A percentile compares a stretch with the other conserved stretches of the same genome.
Conservation (phyloP, 2,888 invertebrate genomes). For the Drosophila rubida region DNA sequence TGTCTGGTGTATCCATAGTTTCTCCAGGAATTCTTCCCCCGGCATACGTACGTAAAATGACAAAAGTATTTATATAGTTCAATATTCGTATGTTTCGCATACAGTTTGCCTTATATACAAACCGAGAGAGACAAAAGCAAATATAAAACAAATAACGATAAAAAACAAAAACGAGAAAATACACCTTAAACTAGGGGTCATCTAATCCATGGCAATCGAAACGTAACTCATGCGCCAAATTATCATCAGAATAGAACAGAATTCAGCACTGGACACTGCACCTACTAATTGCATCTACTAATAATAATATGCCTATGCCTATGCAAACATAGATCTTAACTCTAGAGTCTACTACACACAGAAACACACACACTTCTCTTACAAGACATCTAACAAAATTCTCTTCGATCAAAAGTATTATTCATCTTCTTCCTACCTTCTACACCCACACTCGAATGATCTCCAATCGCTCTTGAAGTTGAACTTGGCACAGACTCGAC, state of each 20-base stretch:
- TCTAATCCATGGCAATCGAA: constrained; percentile 61
- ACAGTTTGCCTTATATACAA: constrained; percentile 79
- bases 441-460: constrained; percentile 51
- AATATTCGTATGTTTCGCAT: constrained; percentile 73
- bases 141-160: constrained; percentile 20
- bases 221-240: constrained; percentile 75
- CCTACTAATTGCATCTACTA: constrained; percentile 31
- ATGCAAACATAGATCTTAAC: constrained; percentile 32
- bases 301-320: constrained; percentile 12
- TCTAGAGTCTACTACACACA: constrained; percentile 38
- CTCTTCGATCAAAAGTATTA: constrained; percentile 56
- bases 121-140: constrained; percentile 50
- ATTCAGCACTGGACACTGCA: constrained; percentile 52
- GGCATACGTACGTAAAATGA: constrained; percentile 57
- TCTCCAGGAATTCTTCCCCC: constrained; percentile 65
- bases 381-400: constrained; percentile 1
- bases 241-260: constrained; percentile 51
- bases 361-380: background rate
- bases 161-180: constrained; percentile 24
- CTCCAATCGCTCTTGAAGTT: constrained; percentile 69
- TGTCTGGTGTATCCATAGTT: constrained; percentile 37
- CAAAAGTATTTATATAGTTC: constrained; percentile 73
- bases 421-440: constrained; percentile 28
- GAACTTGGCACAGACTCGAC: constrained; percentile 22
- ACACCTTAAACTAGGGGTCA: constrained; percentile 55